These are phyloP conservation scores for Scolopax rusticola DNA, from an alignment of 2,797 vertebrate genomes.

Conservation along the genomic window DNA sequence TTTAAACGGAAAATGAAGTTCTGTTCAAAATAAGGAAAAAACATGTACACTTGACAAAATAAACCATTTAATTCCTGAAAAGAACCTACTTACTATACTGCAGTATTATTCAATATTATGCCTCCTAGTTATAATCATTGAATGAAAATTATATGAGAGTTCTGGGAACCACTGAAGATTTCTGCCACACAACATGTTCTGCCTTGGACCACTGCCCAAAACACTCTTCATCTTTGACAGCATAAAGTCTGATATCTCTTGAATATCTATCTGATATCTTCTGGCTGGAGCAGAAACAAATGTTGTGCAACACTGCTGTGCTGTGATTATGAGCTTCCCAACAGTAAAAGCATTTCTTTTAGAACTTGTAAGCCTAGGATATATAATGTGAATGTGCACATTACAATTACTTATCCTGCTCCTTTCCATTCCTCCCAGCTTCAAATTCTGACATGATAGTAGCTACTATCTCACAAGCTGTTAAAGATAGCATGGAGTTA, in stretches of 20 bases:
- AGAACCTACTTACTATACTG: not conserved
- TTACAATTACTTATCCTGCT: not conserved
- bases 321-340: not conserved
- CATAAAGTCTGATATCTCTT: not conserved
- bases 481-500: not conserved
- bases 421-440: not conserved
- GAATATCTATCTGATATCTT: not conserved
- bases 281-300: not conserved
- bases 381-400: not conserved
- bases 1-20: not conserved
- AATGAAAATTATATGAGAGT: not conserved
- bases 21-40: not conserved
- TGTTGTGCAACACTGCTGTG: not conserved
- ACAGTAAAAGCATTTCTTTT: not conserved
- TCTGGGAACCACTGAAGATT: not conserved
- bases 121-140: not conserved
- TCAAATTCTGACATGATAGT: not conserved
- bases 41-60: not conserved
- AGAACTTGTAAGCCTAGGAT: not conserved
- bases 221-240: not conserved
- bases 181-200: not conserved
- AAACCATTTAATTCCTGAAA: not conserved
- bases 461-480: not conserved
- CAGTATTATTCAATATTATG: not conserved
- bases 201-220: not conserved